Base-by-base conservation (phyloP, 2,797 vertebrate species). In the Hephaestus fuliginosus region DNA sequence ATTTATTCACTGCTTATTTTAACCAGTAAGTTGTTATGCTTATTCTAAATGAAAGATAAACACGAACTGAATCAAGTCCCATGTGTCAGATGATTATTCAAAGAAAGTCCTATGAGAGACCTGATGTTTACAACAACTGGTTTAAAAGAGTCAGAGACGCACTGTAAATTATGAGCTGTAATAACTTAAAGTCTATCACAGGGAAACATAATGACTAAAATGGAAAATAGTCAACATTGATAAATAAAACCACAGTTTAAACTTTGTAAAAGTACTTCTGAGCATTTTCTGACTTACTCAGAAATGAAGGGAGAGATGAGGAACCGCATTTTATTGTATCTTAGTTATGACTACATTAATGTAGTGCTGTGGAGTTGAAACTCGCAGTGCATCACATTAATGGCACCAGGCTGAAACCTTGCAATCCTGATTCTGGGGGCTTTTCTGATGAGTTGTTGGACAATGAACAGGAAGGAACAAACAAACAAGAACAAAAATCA, bases 31-130 rank as follows among this genome's bases (percentile, higher is more conserved):
- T 36, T 52, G 20, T 49, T 41, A 7, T 73, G 51, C 69, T 78
- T 58, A 63, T 48, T 56, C 15, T 18, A 30, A 22, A 22, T 49
- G 1, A 70, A 71, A 63, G 14, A n/a, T 12, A 73, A 70, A 71
- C 15, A 68, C 4, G n/a, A 61, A 30, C 22, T 28, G n/a, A 11
- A 36, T 74, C 17, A 44, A 25, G n/a, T 58, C 22, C 25, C 13
- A 53, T 43, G 12, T 49, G 36, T 4, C 9, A 20, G 44, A 58
- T 18, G 17, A 43, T 22, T 14, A 20, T 60, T 55, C 60, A n/a
- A 25, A 15, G 14, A 49, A 61, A 30, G 0, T 43, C 5, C 7
- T 15, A 17, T 3, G 13, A 13, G 18, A 43, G 12, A 44, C n/a
- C 7, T 51, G 6, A 30, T 53, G 48, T 76, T 80, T 57, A 71